Evolutionary conservation across 2,797 vertebrate species (phyloP).

Genomic region (Emys orbicularis): DNA sequence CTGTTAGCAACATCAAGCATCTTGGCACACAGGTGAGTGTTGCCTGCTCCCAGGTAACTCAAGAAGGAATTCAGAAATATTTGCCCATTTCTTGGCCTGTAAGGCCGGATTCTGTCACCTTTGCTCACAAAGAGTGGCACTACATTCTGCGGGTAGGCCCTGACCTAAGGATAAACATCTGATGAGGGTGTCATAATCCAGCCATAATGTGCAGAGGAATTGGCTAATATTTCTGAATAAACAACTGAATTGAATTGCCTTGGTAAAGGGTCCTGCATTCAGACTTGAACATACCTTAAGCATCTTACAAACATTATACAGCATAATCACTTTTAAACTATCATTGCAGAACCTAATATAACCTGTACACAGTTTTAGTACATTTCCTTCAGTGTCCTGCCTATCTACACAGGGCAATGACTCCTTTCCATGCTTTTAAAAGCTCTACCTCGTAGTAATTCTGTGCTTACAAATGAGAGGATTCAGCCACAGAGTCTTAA

Average conservation of each 20-base stretch:
- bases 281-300: fast-evolving
- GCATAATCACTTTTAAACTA: not conserved
- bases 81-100: not conserved
- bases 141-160: not conserved
- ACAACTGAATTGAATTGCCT: not conserved
- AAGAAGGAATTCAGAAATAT: not conserved
- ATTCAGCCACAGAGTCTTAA: not conserved
- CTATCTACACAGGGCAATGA: not conserved
- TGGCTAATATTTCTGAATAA: not conserved
- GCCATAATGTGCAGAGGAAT: not conserved
- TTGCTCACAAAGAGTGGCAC: not conserved
- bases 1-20: not conserved
- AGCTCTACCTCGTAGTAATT: constrained; percentile 8
- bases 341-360: not conserved
- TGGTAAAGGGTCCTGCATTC: not conserved
- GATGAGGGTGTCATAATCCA: not conserved
- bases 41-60: not conserved
- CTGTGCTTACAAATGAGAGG: not conserved
- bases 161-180: not conserved
- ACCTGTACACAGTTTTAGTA: not conserved
- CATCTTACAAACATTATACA: not conserved
- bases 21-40: not conserved
- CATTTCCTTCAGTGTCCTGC: not conserved
- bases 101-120: not conserved
- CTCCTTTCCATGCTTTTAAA: not conserved